A percentile compares a stretch with the other conserved stretches of the same genome.
phyloP scores from a whole-genome alignment of 2,113 vertebrate genomes.

The Cyprinus carpio region DNA sequence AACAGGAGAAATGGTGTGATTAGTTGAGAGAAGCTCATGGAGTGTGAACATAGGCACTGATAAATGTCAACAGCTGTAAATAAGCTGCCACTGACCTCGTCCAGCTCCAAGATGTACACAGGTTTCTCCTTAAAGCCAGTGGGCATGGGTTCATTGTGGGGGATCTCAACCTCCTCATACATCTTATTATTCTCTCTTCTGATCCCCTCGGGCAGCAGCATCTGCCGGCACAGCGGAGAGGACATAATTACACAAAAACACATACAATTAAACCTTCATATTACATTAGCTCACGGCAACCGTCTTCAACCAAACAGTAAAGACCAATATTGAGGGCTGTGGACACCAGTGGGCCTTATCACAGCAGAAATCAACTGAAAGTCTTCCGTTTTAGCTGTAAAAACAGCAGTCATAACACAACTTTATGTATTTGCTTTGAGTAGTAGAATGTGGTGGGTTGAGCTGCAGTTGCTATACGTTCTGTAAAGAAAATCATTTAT shows the following conservation, averaged over 20 bases:
- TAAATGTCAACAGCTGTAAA: neutral
- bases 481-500: constrained; percentile 2
- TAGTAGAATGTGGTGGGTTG: neutral
- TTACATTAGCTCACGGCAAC: constrained; percentile 45
- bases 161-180: constrained; percentile 94
- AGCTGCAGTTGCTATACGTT: neutral
- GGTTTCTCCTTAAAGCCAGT: constrained; percentile 90
- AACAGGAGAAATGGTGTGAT: neutral
- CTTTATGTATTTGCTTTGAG: neutral
- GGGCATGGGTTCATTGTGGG: constrained; percentile 88
- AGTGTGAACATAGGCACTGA: neutral
- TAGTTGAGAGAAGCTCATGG: neutral
- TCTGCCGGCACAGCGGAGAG: constrained; percentile 69
- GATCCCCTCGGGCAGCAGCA: constrained; percentile 92
- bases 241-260: constrained; percentile 36
- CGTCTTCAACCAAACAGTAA: constrained; percentile 19
- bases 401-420: neutral
- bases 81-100: constrained; percentile 82
- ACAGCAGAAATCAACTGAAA: neutral
- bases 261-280: constrained; percentile 43
- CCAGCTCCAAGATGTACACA: constrained; percentile 89
- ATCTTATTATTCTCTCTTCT: constrained; percentile 91
- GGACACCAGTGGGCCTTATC: constrained; percentile 12
- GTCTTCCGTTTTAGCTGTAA: neutral
- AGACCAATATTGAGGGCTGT: neutral